Evolutionary conservation across 2,113 vertebrate genomes (phyloP).

Genomic region (Polypterus senegalus): DNA sequence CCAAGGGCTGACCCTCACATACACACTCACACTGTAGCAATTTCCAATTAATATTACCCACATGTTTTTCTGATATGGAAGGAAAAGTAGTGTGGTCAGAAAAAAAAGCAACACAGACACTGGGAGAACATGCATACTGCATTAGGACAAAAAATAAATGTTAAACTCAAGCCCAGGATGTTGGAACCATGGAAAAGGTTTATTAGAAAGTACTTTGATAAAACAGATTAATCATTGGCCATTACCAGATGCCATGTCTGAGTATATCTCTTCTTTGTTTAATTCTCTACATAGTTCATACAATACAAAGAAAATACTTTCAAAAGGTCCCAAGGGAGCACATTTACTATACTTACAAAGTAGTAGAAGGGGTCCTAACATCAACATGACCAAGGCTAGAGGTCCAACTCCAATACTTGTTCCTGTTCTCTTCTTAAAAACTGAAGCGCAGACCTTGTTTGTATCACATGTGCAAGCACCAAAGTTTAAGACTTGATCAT

Average conservation of each 20-base stretch:
- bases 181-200: neutral
- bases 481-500: constrained; percentile 30
- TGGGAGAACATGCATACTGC: too few relatives aligned
- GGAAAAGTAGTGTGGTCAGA: too few relatives aligned
- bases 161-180: neutral
- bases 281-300: neutral
- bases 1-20: too few relatives aligned
- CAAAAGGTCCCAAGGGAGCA: neutral
- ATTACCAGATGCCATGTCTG: neutral
- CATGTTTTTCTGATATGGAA: too few relatives aligned
- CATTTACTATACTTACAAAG: constrained; percentile 51
- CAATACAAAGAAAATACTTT: neutral
- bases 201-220: neutral
- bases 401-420: constrained; percentile 30
- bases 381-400: constrained; percentile 48
- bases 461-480: constrained; percentile 39
- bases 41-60: too few relatives aligned
- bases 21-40: too few relatives aligned
- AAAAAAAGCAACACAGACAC: too few relatives aligned
- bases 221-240: neutral
- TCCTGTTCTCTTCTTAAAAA: rapidly evolving
- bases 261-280: neutral
- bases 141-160: too few relatives aligned
- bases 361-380: constrained; percentile 48
- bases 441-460: constrained; percentile 16